A percentile compares a stretch with the other conserved stretches of the same genome.
phyloP scores from a whole-genome alignment of 2,113 vertebrate genomes.

The Sceloporus undulatus region DNA sequence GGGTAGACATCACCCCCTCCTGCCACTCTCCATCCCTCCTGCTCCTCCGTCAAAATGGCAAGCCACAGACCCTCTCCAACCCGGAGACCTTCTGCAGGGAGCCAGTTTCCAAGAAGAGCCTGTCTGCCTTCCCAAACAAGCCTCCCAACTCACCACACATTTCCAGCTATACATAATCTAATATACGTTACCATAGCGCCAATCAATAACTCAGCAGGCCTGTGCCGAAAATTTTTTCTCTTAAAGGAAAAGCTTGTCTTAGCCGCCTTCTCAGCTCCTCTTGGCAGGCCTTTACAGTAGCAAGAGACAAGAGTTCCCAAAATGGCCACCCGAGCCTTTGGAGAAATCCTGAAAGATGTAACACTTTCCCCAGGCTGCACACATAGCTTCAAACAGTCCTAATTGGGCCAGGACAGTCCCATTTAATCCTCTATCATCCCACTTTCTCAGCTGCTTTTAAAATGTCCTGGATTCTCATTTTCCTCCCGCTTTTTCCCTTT shows the following conservation, averaged over 20 bases:
- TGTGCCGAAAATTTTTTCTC: slow-evolving; percentile 70
- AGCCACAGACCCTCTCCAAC: slow-evolving; percentile 29
- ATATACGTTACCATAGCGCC: slow-evolving; percentile 83
- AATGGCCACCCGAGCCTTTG: too few relatives aligned
- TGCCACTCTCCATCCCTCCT: neutral
- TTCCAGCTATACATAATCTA: slow-evolving; percentile 82
- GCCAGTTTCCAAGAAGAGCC: slow-evolving; percentile 75
- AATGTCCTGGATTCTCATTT: too few relatives aligned
- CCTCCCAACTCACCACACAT: slow-evolving; percentile 71
- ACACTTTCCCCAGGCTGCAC: too few relatives aligned
- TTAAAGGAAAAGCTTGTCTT: slow-evolving; percentile 77
- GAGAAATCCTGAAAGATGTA: too few relatives aligned
- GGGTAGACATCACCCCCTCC: accelerated
- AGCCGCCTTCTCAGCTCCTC: slow-evolving; percentile 1
- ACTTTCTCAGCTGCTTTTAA: too few relatives aligned
- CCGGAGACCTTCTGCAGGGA: slow-evolving; percentile 62
- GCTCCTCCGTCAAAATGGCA: neutral
- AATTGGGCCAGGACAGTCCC: too few relatives aligned
- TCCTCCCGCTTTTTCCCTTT: too few relatives aligned
- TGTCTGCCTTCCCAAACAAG: slow-evolving; percentile 69
- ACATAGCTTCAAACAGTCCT: too few relatives aligned
- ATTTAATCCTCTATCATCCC: too few relatives aligned
- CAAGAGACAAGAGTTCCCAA: neutral
- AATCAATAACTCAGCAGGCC: slow-evolving; percentile 80
- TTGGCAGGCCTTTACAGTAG: neutral